Evolutionary conservation across 1,140 invertebrate species (phyloP).

Genomic region (Teleogryllus occipitalis): DNA sequence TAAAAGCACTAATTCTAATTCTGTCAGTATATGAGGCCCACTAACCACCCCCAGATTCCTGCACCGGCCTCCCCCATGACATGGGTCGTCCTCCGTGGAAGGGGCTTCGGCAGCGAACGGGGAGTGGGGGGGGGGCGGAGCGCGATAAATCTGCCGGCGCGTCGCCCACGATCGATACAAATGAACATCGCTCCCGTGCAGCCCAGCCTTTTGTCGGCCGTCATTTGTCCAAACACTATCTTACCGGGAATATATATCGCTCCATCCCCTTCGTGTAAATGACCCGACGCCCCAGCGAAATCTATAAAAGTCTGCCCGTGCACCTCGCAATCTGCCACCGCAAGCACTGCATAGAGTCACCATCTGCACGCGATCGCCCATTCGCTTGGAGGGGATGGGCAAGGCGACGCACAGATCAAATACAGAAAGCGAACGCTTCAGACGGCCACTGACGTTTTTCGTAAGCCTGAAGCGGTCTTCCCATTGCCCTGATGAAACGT

Average conservation of each 20-base stretch:
- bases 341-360: too few relatives aligned
- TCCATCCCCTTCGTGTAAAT: neutral
- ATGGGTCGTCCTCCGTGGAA: neutral
- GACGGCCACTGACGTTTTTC: too few relatives aligned
- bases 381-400: too few relatives aligned
- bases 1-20: too few relatives aligned
- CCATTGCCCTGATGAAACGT: too few relatives aligned
- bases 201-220: conserved; percentile 2
- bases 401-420: too few relatives aligned
- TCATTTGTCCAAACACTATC: conserved; percentile 4
- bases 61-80: too few relatives aligned
- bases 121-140: neutral
- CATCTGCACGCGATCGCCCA: too few relatives aligned
- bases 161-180: neutral
- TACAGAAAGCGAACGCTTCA: too few relatives aligned
- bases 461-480: too few relatives aligned
- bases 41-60: too few relatives aligned
- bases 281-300: neutral
- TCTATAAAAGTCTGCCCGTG: neutral
- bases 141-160: neutral
- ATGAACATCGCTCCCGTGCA: neutral
- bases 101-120: neutral
- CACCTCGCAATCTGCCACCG: neutral
- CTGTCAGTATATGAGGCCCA: too few relatives aligned
- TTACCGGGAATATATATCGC: conserved; percentile 4